Evolutionary conservation across 2,113 vertebrate genomes (phyloP), one percentile per base, ranked within the genome.

Genomic region (Peromyscus polionotus): DNA sequence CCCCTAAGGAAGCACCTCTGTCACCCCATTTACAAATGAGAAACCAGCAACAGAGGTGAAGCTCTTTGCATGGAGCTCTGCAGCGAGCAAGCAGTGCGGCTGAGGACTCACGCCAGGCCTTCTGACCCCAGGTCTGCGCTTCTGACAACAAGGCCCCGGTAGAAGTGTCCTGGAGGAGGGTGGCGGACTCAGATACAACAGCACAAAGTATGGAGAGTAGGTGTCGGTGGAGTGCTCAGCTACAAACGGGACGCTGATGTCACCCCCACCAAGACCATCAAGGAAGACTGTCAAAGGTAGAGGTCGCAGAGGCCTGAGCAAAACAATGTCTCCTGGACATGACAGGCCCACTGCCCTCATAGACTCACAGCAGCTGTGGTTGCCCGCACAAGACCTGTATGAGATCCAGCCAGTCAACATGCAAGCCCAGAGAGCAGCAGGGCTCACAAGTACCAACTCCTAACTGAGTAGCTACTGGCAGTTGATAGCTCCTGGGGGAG

Each of bases 101-200:
- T 4, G 20, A 24, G 36, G 10, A 20, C 20, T n/a, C 28, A 0
- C 0, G 0, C 39, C 0, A 0, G 73, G 67, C 39, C 14, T 5
- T 14, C 0, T 42, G 59, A 33, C 33, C 45, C 48, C 11, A 26
- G 39, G 79, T 1, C 73, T 39, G 4, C 26, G 42, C 79, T 57
- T 13, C 1, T 81, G 59, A 48, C 59, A 28, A 42, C 0, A 0
- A 80, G 24, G 81, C 54, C 93, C 57, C 6, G 0, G 11, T 0
- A 63, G 86, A 67, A 45, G 24, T 5, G 26, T 63, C 59, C 24
- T 17, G 9, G 20, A 63, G n/a, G 11, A 26, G 19, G 33, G 51
- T 42, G 59, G 39, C 24, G 63, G 59, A 63, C 24, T 63, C n/a
- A 42, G 57, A 84, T 22, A 31, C 81, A 63, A 65, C 22, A 17